A percentile compares a stretch with the other conserved stretches of the same genome.
phyloP scores from a whole-genome alignment of 2,797 vertebrate genomes.

The Ceyx erithaca region DNA sequence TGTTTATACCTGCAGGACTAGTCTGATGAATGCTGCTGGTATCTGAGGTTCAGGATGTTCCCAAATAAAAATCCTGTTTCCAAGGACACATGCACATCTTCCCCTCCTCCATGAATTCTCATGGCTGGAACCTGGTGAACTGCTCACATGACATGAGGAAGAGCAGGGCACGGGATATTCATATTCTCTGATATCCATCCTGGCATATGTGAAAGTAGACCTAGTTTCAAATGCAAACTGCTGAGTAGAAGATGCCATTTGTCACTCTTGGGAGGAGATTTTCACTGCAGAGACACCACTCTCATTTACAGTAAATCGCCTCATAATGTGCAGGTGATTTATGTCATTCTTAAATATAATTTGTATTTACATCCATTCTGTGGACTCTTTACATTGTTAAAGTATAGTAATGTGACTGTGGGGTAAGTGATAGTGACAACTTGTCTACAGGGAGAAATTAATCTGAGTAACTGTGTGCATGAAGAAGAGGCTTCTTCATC shows the following conservation, averaged over 20 bases:
- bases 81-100: neutral
- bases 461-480: neutral
- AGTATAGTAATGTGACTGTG: neutral
- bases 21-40: neutral
- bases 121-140: neutral
- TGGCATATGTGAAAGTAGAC: neutral
- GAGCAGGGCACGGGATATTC: neutral
- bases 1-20: neutral
- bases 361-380: neutral
- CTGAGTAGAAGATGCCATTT: neutral
- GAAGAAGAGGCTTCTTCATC: neutral
- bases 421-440: neutral
- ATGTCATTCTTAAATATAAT: conserved; percentile 6
- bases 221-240: neutral
- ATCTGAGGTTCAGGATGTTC: neutral
- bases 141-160: neutral
- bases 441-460: neutral
- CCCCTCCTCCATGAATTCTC: neutral
- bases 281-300: neutral
- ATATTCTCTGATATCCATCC: neutral
- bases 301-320: neutral
- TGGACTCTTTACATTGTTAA: neutral
- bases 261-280: neutral
- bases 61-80: conserved; percentile 6
- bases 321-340: conserved; percentile 9